phyloP scores from a whole-genome alignment of 2,113 vertebrate species.

The Callospermophilus lateralis region DNA sequence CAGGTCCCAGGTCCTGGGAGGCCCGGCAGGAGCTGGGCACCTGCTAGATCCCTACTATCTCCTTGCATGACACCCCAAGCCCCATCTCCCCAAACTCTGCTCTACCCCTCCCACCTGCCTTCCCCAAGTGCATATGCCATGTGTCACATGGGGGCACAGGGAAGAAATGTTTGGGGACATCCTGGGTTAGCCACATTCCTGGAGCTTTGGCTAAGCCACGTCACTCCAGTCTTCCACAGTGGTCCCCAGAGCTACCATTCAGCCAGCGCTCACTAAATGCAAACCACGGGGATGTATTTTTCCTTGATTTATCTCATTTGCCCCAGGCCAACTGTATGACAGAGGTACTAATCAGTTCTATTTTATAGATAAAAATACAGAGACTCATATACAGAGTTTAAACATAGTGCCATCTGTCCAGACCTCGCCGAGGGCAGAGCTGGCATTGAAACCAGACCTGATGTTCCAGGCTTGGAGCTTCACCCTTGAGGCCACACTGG shows the following conservation, averaged over 20 bases:
- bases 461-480: accelerated
- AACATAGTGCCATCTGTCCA: not conserved
- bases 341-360: not conserved
- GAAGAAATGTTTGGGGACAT: not conserved
- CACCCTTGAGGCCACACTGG: not conserved
- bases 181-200: not conserved
- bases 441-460: not conserved
- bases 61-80: too few species aligned
- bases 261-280: not conserved
- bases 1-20: not conserved
- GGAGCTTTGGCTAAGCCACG: not conserved
- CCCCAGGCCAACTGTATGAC: not conserved
- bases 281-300: not conserved
- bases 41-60: not conserved
- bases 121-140: not conserved
- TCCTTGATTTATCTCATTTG: not conserved
- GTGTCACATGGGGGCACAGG: accelerated
- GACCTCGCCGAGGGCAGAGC: not conserved
- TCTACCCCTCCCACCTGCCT: not conserved
- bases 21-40: not conserved
- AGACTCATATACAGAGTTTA: not conserved
- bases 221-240: not conserved
- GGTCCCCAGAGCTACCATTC: not conserved
- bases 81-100: not conserved
- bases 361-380: not conserved